These are phyloP conservation scores for Holotrichia oblita DNA, from an alignment of 1,140 invertebrate species.

Conservation along the genomic window DNA sequence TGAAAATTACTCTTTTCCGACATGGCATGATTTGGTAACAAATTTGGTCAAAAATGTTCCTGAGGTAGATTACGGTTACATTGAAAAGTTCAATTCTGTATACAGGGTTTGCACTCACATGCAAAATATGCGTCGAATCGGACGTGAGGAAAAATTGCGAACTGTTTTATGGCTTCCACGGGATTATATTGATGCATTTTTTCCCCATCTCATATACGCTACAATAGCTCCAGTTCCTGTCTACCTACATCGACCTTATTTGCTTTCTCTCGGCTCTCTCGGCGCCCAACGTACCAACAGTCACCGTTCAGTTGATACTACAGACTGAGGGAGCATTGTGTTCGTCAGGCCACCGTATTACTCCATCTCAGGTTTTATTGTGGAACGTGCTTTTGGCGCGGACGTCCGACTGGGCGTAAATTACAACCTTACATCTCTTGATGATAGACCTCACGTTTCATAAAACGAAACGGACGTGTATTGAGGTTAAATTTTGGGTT, in stretches of 20 bases:
- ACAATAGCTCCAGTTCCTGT: not conserved
- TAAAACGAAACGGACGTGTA: too few species aligned
- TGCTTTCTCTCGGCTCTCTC: not conserved
- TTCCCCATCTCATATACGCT: not conserved
- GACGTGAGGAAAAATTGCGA: not conserved
- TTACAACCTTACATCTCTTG: not conserved
- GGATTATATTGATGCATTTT: slow-evolving; percentile 17
- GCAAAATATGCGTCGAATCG: not conserved
- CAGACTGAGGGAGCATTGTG: not conserved
- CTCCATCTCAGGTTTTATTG: not conserved
- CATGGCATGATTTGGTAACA: too few species aligned
- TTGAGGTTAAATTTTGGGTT: too few species aligned
- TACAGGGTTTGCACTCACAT: not conserved
- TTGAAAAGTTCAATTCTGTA: too few species aligned
- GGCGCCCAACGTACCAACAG: not conserved
- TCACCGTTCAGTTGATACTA: not conserved
- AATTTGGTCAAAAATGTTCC: too few species aligned
- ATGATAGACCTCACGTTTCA: too few species aligned
- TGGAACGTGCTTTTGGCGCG: not conserved
- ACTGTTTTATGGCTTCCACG: slow-evolving; percentile 16
- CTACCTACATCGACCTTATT: not conserved
- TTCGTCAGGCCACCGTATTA: not conserved
- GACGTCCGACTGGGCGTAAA: slow-evolving; percentile 2
- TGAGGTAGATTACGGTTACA: too few species aligned
- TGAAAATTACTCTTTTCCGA: too few species aligned